Evolutionary conservation across 2,113 vertebrate genomes (phyloP).

Genomic region (Crocuta crocuta): DNA sequence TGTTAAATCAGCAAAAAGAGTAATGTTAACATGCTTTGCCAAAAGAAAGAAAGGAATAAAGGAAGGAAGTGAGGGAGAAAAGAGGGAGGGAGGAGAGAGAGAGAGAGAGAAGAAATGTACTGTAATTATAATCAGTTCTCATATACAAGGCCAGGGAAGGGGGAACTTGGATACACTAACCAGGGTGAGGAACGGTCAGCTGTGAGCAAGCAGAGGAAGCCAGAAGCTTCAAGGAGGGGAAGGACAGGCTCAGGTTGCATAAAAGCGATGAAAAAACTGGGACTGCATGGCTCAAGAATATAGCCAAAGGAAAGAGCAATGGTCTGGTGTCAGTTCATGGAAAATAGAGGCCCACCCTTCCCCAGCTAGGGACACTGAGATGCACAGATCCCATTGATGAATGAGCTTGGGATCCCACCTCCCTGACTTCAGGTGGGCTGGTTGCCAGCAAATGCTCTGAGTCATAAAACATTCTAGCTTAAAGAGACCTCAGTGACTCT

Average conservation of each 20-base stretch:
- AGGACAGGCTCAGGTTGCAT: not conserved
- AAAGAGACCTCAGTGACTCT: not conserved
- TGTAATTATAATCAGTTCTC: not conserved
- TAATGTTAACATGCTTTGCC: not conserved
- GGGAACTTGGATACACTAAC: not conserved
- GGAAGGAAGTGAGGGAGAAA: not conserved
- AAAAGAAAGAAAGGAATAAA: not conserved
- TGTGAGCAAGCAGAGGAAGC: not conserved
- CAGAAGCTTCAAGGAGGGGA: too few species aligned
- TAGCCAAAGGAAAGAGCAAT: not conserved
- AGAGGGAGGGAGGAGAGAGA: not conserved
- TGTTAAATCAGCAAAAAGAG: not conserved
- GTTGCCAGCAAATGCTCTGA: not conserved
- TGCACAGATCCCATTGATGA: fast-evolving
- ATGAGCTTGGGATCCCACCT: not conserved
- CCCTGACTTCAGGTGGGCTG: not conserved
- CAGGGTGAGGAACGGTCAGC: not conserved
- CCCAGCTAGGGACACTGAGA: not conserved
- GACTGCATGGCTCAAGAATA: not conserved
- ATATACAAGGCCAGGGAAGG: fast-evolving
- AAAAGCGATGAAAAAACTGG: too few species aligned
- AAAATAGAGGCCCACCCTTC: not conserved
- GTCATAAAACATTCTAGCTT: not conserved
- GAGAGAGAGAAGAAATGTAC: not conserved
- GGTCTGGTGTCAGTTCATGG: fast-evolving